A percentile compares a stretch with the other conserved stretches of the same genome.
These are phyloP conservation scores for Epizoanthus stellaris DNA, from an alignment of 92 coral and sea anemone genomes.

Conservation along the genomic window DNA sequence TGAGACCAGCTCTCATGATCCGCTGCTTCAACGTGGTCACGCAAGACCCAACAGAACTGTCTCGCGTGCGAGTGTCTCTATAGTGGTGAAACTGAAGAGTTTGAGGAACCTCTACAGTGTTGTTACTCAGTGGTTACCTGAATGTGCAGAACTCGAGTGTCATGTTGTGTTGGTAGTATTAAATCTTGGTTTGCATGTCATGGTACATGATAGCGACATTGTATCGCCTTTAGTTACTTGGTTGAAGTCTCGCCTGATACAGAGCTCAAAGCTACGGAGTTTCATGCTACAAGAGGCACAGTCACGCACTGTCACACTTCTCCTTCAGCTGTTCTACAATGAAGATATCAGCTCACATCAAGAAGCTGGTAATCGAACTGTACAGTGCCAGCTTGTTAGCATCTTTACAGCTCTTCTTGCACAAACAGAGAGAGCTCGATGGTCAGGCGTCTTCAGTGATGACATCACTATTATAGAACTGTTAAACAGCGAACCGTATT, in stretches of 20 bases:
- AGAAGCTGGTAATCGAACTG: background rate
- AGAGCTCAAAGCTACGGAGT: constrained; percentile 16
- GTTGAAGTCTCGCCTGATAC: constrained; percentile 12
- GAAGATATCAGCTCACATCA: background rate
- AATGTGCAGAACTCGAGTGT: background rate
- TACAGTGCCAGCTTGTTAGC: background rate
- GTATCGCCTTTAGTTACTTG: constrained; percentile 1
- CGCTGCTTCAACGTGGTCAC: background rate
- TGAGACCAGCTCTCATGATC: background rate
- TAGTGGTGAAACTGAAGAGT: background rate
- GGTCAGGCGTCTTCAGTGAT: background rate
- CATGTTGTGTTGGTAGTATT: background rate
- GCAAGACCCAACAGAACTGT: background rate
- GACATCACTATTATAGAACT: background rate
- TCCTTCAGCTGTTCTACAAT: constrained; percentile 16
- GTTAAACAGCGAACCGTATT: constrained; percentile 25
- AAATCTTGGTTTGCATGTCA: constrained; percentile 10
- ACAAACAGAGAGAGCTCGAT: constrained; percentile 14
- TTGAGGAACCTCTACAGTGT: constrained; percentile 15
- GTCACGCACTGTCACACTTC: constrained; percentile 11
- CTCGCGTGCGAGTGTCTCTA: background rate
- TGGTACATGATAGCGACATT: background rate
- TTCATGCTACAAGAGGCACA: constrained; percentile 4
- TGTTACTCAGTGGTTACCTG: constrained; percentile 24
- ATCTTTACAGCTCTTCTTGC: constrained; percentile 28